A percentile compares a stretch with the other conserved stretches of the same genome.
Conservation (phyloP, 2,888 invertebrate species). For the Drosophila borealis region DNA sequence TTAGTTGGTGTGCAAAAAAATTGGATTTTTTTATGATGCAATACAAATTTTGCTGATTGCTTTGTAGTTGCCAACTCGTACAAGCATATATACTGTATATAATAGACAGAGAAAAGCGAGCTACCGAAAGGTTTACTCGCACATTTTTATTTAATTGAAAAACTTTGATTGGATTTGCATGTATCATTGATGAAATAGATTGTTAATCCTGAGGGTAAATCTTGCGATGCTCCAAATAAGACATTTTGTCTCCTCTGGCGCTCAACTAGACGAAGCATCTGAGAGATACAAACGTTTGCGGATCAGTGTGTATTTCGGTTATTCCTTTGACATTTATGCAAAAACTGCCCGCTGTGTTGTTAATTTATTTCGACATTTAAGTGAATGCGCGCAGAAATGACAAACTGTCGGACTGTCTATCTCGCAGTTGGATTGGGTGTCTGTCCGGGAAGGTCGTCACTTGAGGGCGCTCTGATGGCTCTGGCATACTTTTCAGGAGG, state of each 20-base stretch:
- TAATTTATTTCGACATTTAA: slow-evolving; percentile 52
- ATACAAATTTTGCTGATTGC: slow-evolving; percentile 45
- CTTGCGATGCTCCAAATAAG: slow-evolving; percentile 6
- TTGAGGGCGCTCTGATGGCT: slow-evolving; percentile 11
- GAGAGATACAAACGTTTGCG: neutral
- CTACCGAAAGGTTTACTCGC: neutral
- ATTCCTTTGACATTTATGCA: slow-evolving; percentile 32
- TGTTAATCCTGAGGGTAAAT: slow-evolving; percentile 29
- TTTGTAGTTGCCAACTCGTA: slow-evolving; percentile 16
- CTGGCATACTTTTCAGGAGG: slow-evolving; percentile 47
- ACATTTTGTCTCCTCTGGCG: slow-evolving; percentile 25
- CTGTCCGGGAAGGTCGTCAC: slow-evolving; percentile 55
- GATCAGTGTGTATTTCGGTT: slow-evolving; percentile 15
- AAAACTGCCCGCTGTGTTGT: slow-evolving; percentile 18
- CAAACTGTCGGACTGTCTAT: slow-evolving; percentile 35
- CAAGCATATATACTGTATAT: neutral
- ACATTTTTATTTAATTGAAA: slow-evolving; percentile 57
- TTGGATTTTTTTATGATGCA: slow-evolving; percentile 49
- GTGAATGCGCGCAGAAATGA: slow-evolving; percentile 28
- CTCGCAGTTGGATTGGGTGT: slow-evolving; percentile 15
- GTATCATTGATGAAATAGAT: slow-evolving; percentile 42
- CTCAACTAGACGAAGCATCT: slow-evolving; percentile 42
- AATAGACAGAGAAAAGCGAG: neutral
- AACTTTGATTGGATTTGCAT: slow-evolving; percentile 60
- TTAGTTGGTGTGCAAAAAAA: slow-evolving; percentile 17